Base-by-base conservation (phyloP, 1,140 invertebrate species). In the Teleogryllus occipitalis region DNA sequence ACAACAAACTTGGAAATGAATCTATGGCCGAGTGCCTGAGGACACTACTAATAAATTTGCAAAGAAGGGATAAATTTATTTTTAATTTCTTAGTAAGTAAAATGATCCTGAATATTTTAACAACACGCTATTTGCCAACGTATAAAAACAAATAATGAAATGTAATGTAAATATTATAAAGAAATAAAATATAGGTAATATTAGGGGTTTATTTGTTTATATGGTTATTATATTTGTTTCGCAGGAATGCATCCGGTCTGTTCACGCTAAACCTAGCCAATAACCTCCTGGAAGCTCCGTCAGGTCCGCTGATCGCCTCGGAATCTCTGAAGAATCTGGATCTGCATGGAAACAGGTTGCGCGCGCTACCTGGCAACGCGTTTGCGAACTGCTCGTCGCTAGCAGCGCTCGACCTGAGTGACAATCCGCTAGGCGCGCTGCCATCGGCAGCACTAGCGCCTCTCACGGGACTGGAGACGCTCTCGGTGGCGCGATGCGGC, bases 261-360 rank as follows among this genome's bases (percentile, higher is more conserved):
- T 89, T 93, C 78, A 91, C 91, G n/a, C 85, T 93, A 72, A 91
- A 93, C 82, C 86, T 93, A 14, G 91, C 92, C 83, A 89, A 90
- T 81, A 93, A 93, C 84, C 91, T 90, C 0, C 82, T 93, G 79
- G 85, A 87, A 78, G 84, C 87, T 49, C 87, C 92, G 7, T 87
- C 90, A 12, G 91, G 89, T n/a, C 87, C 89, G 14, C 92, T 93
- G 80, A 84, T 93, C n/a, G 87, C 90, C 54, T 92, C 91, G 74
- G 88, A 87, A 72, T 91, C 91, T 0, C 84, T 93, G 46, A 87
- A 91, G 76, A 91, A 90, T 80, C 87, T 93, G 49, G 92, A 93
- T 83, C 87, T 93, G 78, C 92, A 89, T 83, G 88, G 87, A 49
- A 92, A 91, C 83, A 89, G 89, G 22, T 85, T 93, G 78, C 89